Conservation (phyloP, 2,113 vertebrate species). For the Typhlomys cinereus region DNA sequence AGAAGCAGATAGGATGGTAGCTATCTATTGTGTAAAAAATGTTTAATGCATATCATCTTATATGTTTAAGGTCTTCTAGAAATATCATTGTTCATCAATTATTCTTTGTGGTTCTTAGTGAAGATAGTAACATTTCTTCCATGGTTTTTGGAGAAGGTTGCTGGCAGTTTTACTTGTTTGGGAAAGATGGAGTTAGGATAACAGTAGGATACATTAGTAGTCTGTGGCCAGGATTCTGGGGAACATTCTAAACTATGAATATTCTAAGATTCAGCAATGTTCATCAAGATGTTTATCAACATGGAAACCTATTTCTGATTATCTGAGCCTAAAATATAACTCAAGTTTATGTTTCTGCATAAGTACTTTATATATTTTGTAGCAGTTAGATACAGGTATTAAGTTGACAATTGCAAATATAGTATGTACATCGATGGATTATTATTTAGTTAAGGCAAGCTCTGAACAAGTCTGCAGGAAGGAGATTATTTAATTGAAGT, state of each 20-base stretch:
- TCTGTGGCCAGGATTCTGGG: neutral
- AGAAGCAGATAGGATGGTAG: too few relatives aligned
- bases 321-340: neutral
- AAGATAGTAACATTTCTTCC: neutral
- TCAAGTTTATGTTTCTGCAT: neutral
- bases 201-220: neutral
- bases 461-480: too few relatives aligned
- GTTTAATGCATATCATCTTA: neutral
- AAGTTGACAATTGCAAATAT: too few relatives aligned
- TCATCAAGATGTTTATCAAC: neutral
- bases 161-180: neutral
- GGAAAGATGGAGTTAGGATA: neutral
- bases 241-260: neutral
- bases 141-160: neutral
- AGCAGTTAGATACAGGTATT: too few relatives aligned
- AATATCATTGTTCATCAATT: neutral
- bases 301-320: neutral
- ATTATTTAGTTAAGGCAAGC: too few relatives aligned
- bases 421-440: too few relatives aligned
- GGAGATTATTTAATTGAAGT: too few relatives aligned
- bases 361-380: neutral
- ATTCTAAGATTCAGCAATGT: neutral
- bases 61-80: neutral
- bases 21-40: too few relatives aligned
- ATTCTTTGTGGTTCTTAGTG: neutral